phyloP scores from a whole-genome alignment of 2,797 vertebrate genomes.

The Siniperca undulata region DNA sequence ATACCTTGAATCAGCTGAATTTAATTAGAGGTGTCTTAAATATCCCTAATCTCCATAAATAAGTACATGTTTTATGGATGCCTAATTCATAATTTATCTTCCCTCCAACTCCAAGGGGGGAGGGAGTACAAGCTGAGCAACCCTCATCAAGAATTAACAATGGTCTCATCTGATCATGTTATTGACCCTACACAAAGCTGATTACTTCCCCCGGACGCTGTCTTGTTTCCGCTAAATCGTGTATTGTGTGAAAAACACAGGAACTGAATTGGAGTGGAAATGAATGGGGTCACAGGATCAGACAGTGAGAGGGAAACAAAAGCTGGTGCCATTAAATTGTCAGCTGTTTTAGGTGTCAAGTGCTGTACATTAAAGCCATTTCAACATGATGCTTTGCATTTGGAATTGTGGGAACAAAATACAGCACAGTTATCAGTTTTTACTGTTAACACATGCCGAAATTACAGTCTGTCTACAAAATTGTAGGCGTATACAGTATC shows the following conservation, averaged over 20 bases:
- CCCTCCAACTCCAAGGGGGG: slow-evolving; percentile 23
- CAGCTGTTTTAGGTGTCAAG: background rate
- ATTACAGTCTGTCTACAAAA: background rate
- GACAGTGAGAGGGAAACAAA: background rate
- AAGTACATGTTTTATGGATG: slow-evolving; percentile 74
- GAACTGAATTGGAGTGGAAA: slow-evolving; percentile 10
- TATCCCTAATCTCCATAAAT: slow-evolving; percentile 75
- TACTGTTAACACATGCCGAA: background rate
- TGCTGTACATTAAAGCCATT: background rate
- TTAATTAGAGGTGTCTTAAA: slow-evolving; percentile 74
- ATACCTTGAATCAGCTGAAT: slow-evolving; percentile 73
- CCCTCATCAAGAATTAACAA: slow-evolving; percentile 61
- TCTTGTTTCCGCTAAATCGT: slow-evolving; percentile 8
- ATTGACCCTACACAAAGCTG: slow-evolving; percentile 62
- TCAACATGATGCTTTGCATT: background rate
- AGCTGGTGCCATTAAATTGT: background rate
- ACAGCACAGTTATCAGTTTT: background rate
- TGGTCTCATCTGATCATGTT: slow-evolving; percentile 55
- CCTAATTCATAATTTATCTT: slow-evolving; percentile 72
- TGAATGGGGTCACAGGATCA: slow-evolving; percentile 27
- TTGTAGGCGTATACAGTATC: background rate
- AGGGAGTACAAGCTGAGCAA: slow-evolving; percentile 36
- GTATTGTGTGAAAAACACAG: slow-evolving; percentile 23
- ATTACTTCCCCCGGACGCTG: slow-evolving; percentile 33
- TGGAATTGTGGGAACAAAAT: background rate